These are phyloP conservation scores for Lytechinus variegatus DNA, from an alignment of 35 echinoderm and acorn worm species.

Conservation along the genomic window DNA sequence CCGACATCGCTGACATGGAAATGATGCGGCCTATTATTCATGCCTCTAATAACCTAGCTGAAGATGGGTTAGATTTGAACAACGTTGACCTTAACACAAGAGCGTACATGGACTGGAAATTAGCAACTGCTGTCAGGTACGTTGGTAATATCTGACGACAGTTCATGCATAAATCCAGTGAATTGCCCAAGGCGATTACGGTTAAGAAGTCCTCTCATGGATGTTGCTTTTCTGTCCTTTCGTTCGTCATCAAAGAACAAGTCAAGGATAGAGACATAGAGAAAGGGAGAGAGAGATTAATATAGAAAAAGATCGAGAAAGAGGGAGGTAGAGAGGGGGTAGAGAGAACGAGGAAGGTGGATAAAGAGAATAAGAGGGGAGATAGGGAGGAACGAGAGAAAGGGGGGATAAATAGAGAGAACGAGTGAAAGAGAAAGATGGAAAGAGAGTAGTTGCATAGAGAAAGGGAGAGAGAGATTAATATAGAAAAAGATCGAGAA, in stretches of 20 bases:
- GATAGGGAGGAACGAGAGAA: not conserved
- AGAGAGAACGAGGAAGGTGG: not conserved
- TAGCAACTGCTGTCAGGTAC: not conserved
- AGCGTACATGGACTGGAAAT: not conserved
- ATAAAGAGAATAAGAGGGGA: not conserved
- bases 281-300: not conserved
- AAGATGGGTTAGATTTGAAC: not conserved
- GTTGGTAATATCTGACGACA: not conserved
- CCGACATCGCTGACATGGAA: not conserved
- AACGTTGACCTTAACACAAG: not conserved
- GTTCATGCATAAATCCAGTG: not conserved
- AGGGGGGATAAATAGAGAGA: not conserved
- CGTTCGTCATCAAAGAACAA: not conserved
- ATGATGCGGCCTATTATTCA: not conserved
- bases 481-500: not conserved
- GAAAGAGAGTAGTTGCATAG: not conserved
- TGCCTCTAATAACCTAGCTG: not conserved
- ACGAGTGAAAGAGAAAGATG: not conserved
- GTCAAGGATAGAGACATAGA: not conserved
- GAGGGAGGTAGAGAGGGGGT: not conserved
- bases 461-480: not conserved
- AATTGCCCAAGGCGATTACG: not conserved
- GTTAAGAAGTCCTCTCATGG: not conserved
- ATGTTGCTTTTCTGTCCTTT: not conserved
- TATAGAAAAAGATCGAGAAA: not conserved